Percentiles rank a stretch among this genome's conserved stretches.
These are phyloP conservation scores for Amphiprion ocellaris DNA, from an alignment of 2,113 vertebrate genomes.

Conservation along the genomic window DNA sequence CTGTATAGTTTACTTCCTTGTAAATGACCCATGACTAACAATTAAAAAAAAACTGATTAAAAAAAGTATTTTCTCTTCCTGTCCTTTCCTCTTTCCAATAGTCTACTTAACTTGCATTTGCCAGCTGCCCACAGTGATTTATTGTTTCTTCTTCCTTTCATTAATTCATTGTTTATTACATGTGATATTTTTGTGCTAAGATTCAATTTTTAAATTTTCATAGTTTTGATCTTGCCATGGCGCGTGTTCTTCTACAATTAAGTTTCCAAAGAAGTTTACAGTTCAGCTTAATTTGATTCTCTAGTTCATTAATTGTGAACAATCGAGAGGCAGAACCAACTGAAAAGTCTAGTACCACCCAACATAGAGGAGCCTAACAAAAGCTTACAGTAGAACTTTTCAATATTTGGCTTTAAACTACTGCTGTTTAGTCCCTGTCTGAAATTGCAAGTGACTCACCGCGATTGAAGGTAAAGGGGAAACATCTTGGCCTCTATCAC, in stretches of 20 bases:
- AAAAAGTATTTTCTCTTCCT: neutral
- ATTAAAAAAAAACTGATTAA: neutral
- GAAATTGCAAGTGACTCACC: conserved; percentile 76
- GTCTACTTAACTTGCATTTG: neutral
- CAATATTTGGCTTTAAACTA: neutral
- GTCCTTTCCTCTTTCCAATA: neutral
- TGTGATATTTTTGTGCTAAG: neutral
- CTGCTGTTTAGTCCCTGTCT: neutral
- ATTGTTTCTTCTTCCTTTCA: neutral
- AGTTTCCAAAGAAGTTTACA: neutral
- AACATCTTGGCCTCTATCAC: conserved; percentile 78
- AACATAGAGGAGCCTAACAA: neutral
- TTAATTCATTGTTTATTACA: neutral
- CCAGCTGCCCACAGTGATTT: neutral
- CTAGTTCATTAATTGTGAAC: fast-evolving
- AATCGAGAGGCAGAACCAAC: neutral
- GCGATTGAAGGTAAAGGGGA: conserved; percentile 83
- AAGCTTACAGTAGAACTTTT: neutral
- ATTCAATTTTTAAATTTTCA: neutral
- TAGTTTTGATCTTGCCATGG: neutral
- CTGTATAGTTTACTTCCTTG: neutral
- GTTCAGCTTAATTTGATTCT: neutral
- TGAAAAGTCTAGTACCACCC: neutral
- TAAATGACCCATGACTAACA: neutral
- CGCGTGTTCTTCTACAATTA: neutral